phyloP scores from a whole-genome alignment of 2,888 invertebrate species.

The Cryptocheilus praepositus region DNA sequence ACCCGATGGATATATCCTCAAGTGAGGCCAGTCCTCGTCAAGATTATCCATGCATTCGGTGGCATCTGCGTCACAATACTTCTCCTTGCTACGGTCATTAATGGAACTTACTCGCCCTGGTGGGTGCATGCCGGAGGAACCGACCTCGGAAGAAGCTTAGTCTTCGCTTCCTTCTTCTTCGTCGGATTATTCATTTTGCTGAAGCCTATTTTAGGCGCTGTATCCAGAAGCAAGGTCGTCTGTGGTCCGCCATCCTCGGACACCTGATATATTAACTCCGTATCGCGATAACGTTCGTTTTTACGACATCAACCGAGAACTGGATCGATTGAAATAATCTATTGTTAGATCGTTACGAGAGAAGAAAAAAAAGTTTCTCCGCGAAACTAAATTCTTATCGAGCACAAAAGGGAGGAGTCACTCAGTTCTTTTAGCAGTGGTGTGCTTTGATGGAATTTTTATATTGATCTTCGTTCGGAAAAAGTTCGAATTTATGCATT shows the following conservation, averaged over 20 bases:
- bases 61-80: conserved; percentile 64
- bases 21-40: conserved; percentile 63
- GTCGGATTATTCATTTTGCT: conserved; percentile 62
- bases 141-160: conserved; percentile 55
- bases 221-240: conserved; percentile 61
- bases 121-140: conserved; percentile 43
- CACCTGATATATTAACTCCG: conserved; percentile 5
- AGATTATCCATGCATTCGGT: conserved; percentile 64
- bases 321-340: too few relatives aligned
- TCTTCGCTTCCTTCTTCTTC: conserved; percentile 62
- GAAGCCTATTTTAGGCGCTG: conserved; percentile 65
- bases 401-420: too few relatives aligned
- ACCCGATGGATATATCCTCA: conserved; percentile 65
- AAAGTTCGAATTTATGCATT: too few relatives aligned
- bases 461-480: too few relatives aligned
- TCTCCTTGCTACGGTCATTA: conserved; percentile 63
- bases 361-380: too few relatives aligned
- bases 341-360: too few relatives aligned
- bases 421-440: too few relatives aligned
- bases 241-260: conserved; percentile 32
- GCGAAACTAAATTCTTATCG: too few relatives aligned
- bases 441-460: too few relatives aligned
- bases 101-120: conserved; percentile 62
- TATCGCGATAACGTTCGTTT: too few relatives aligned
- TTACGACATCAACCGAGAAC: too few relatives aligned